A percentile compares a stretch with the other conserved stretches of the same genome.
Conservation (phyloP, 2,797 vertebrate species). For the Oreonectes daqikongensis region DNA sequence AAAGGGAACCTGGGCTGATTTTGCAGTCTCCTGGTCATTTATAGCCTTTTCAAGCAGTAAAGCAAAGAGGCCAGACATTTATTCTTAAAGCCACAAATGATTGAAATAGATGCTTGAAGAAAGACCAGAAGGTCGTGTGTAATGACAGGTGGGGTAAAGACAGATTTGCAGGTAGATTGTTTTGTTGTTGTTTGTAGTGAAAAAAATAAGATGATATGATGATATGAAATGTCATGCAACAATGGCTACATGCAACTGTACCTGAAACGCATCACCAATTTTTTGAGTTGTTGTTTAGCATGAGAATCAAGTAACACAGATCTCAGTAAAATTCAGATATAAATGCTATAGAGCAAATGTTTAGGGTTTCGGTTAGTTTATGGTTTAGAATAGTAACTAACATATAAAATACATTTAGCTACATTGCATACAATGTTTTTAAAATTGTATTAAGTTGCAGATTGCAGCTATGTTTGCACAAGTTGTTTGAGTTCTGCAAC, state of each 20-base stretch:
- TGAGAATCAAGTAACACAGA: background rate
- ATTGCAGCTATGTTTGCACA: background rate
- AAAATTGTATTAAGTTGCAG: background rate
- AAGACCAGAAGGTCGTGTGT: slow-evolving; percentile 37
- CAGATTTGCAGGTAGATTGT: slow-evolving; percentile 47
- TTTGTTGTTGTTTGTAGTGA: background rate
- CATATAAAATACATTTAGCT: background rate
- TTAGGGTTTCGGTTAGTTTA: too few species aligned
- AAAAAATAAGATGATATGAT: background rate
- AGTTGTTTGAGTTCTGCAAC: background rate
- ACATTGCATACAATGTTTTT: background rate
- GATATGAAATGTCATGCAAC: background rate
- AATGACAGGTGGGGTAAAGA: slow-evolving; percentile 61
- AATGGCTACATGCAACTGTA: background rate
- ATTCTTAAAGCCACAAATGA: slow-evolving; percentile 59
- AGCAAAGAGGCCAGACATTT: slow-evolving; percentile 60
- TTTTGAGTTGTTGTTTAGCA: too few species aligned
- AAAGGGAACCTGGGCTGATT: slow-evolving; percentile 69
- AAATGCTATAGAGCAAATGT: background rate
- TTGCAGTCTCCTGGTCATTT: slow-evolving; percentile 65
- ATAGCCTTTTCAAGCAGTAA: slow-evolving; percentile 61
- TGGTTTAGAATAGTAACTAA: background rate
- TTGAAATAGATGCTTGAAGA: slow-evolving; percentile 54
- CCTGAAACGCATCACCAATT: slow-evolving; percentile 2
- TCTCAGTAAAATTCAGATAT: background rate